These are phyloP conservation scores for Nemotelus nigrinus DNA, from an alignment of 2,888 invertebrate genomes.

Conservation along the genomic window DNA sequence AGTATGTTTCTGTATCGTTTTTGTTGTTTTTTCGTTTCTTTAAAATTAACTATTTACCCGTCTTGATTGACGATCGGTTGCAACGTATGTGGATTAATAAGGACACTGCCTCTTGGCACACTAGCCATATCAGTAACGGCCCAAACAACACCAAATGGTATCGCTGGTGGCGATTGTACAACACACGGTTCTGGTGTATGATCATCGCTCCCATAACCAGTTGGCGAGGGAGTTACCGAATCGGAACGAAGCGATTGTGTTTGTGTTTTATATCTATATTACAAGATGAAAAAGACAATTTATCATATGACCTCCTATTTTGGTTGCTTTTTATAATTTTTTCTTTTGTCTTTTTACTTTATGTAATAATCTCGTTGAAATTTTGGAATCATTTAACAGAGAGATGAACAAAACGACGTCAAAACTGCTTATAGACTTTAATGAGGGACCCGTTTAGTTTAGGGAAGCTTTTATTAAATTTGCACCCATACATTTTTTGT, in stretches of 20 bases:
- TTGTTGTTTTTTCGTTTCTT: slow-evolving; percentile 53
- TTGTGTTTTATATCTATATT: slow-evolving; percentile 64
- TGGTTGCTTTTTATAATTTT: background rate
- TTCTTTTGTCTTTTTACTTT: background rate
- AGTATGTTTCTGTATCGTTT: slow-evolving; percentile 20
- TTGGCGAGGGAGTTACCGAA: slow-evolving; percentile 82
- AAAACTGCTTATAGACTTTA: too few species aligned
- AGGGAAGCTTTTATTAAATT: too few species aligned
- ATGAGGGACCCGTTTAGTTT: too few species aligned
- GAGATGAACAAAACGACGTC: too few species aligned
- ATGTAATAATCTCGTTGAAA: too few species aligned
- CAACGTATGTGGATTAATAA: slow-evolving; percentile 80
- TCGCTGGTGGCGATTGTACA: slow-evolving; percentile 56
- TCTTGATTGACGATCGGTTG: slow-evolving; percentile 66
- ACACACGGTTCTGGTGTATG: slow-evolving; percentile 62
- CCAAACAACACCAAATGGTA: slow-evolving; percentile 74
- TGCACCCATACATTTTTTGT: too few species aligned
- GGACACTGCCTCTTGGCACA: slow-evolving; percentile 87
- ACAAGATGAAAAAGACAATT: slow-evolving; percentile 38
- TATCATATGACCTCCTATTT: slow-evolving; percentile 14
- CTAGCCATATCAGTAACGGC: slow-evolving; percentile 86
- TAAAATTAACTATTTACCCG: slow-evolving; percentile 63
- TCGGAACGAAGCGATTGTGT: slow-evolving; percentile 70
- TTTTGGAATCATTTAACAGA: too few species aligned
- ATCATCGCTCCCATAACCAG: slow-evolving; percentile 68